Conservation (phyloP, 2,888 invertebrate genomes). For the Tridacna crocea region DNA sequence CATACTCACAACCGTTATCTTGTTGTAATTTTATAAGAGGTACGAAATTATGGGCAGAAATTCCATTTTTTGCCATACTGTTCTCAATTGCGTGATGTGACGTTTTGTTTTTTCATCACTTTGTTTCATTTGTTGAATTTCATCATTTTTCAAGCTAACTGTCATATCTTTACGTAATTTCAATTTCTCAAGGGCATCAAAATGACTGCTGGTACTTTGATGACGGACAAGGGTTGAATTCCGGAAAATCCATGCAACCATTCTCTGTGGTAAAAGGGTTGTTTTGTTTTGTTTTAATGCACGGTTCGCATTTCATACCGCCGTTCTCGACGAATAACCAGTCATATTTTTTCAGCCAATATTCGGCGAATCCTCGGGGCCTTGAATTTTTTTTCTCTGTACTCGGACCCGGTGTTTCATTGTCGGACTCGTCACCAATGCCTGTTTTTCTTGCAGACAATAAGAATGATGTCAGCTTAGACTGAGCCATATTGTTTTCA, state of each 20-base stretch:
- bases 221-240: conserved; percentile 8
- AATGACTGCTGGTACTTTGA: neutral
- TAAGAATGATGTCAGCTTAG: too few relatives aligned
- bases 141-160: neutral
- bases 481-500: too few relatives aligned
- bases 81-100: conserved; percentile 9
- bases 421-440: too few relatives aligned
- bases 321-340: too few relatives aligned
- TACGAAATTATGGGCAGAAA: conserved; percentile 10
- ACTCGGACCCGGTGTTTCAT: too few relatives aligned
- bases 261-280: neutral
- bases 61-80: conserved; percentile 20
- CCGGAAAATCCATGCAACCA: neutral
- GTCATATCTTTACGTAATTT: neutral
- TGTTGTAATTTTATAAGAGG: conserved; percentile 2
- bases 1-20: conserved; percentile 20
- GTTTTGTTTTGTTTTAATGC: neutral
- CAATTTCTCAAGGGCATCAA: neutral
- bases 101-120: neutral
- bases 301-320: conserved; percentile 8
- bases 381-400: too few relatives aligned
- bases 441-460: too few relatives aligned
- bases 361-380: neutral
- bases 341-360: conserved; percentile 15
- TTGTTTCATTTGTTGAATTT: neutral